Base-by-base conservation (phyloP, 2,113 vertebrate species). In the Pelodiscus sinensis region DNA sequence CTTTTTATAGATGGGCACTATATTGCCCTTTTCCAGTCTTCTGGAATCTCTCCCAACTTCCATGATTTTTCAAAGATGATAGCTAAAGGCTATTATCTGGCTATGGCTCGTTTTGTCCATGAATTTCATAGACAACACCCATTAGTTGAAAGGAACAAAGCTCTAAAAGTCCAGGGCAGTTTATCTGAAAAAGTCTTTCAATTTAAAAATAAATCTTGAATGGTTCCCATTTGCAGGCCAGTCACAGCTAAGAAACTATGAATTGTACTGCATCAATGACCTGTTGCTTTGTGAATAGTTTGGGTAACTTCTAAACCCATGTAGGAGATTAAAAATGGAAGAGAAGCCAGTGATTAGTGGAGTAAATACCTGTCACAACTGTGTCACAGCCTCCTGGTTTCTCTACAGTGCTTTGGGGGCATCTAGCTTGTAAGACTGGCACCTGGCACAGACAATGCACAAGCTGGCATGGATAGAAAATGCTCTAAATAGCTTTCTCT, bases 51-150 rank as follows among this genome's bases (percentile, higher is more conserved):
- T 44, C 44, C 44, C 44, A 6, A 44, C 44, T 44, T 44, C 44
- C 6, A 44, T 44, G 44, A 44, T 44, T 44, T 44, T 44, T 44
- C 44, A 44, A 44, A 44, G 44, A 44, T 44, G 44, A 44, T 44
- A 44, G 44, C 44, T 44, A 44, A 44, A 44, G 44, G 44, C 44
- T 44, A 90, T 60, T 79, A 27, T 24, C 4, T 88, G 13, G 10
- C 56, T 89, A 85, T 4, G 9, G 21, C 38, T 29, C 57, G 4
- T 68, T 29, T 81, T 81, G 31, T n/a, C 75, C 57, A 55, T 90
- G 60, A 51, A 79, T 84, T 96, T 95, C 91, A 96, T 81, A 93
- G 51, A 44, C 10, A 91, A 92, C 96, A 88, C 21, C 79, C 88
- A 79, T 89, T 84, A 94, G 95, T 93, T 91, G 62, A 92, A 68